These are phyloP conservation scores for Psilopogon haemacephalus DNA, from an alignment of 2,113 vertebrate species.

Conservation along the genomic window DNA sequence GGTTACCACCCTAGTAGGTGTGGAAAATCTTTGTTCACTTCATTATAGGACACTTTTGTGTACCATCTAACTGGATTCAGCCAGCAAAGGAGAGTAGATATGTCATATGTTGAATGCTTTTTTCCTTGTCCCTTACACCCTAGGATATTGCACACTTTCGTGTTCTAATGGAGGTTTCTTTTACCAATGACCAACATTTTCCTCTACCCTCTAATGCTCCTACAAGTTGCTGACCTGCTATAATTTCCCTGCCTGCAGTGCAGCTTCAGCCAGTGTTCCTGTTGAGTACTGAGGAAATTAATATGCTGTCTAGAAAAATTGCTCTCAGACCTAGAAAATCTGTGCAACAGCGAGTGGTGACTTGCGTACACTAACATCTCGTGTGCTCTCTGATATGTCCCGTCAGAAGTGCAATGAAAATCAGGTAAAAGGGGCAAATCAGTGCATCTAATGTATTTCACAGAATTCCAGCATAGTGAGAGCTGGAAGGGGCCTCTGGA, in stretches of 20 bases:
- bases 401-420: background rate
- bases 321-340: background rate
- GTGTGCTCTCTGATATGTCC: background rate
- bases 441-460: background rate
- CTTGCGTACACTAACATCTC: background rate
- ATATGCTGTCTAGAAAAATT: background rate
- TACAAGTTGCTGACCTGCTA: slow-evolving; percentile 59
- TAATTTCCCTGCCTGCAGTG: slow-evolving; percentile 34
- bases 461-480: no score
- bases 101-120: slow-evolving; percentile 43
- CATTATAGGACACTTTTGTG: slow-evolving; percentile 64
- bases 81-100: slow-evolving; percentile 57
- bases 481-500: no score
- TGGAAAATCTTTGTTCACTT: slow-evolving; percentile 73
- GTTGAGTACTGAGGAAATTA: slow-evolving; percentile 5
- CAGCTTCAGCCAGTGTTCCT: background rate
- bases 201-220: background rate
- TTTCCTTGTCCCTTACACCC: slow-evolving; percentile 40
- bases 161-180: slow-evolving; percentile 62
- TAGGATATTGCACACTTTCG: slow-evolving; percentile 47
- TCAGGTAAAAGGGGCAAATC: background rate
- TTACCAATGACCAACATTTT: slow-evolving; percentile 55
- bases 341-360: background rate
- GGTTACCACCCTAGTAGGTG: slow-evolving; percentile 67
- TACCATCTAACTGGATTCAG: slow-evolving; percentile 58